Conservation (phyloP, 2,888 invertebrate species). For the Frankliniella fusca region DNA sequence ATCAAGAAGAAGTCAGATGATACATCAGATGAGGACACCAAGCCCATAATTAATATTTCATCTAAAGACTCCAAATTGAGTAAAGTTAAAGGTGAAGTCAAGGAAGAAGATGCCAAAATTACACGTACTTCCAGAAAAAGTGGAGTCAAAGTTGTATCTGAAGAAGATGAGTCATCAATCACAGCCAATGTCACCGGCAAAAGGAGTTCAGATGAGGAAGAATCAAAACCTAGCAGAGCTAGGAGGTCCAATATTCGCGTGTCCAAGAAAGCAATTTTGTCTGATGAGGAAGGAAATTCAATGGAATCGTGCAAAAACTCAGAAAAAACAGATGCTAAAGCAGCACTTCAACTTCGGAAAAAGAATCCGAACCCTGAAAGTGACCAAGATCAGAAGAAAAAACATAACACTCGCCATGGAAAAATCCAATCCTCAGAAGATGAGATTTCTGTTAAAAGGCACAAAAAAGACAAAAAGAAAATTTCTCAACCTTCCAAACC, state of each 20-base stretch:
- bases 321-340: background rate
- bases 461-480: background rate
- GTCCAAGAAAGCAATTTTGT: background rate
- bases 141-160: background rate
- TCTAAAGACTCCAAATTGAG: background rate
- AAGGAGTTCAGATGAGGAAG: background rate
- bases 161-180: background rate
- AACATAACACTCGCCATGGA: background rate
- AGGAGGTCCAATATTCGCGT: background rate
- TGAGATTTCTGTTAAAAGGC: background rate
- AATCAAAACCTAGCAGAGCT: background rate
- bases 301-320: background rate
- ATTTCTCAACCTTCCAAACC: background rate
- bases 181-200: background rate
- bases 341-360: background rate
- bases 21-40: background rate
- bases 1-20: slow-evolving; percentile 9
- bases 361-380: background rate
- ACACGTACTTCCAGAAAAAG: background rate
- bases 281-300: slow-evolving; percentile 14
- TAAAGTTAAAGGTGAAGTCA: background rate
- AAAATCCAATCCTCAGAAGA: background rate
- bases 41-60: background rate
- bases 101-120: background rate
- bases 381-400: background rate